phyloP scores from a whole-genome alignment of 2,888 invertebrate species.

The Lepidochitona cinerea region DNA sequence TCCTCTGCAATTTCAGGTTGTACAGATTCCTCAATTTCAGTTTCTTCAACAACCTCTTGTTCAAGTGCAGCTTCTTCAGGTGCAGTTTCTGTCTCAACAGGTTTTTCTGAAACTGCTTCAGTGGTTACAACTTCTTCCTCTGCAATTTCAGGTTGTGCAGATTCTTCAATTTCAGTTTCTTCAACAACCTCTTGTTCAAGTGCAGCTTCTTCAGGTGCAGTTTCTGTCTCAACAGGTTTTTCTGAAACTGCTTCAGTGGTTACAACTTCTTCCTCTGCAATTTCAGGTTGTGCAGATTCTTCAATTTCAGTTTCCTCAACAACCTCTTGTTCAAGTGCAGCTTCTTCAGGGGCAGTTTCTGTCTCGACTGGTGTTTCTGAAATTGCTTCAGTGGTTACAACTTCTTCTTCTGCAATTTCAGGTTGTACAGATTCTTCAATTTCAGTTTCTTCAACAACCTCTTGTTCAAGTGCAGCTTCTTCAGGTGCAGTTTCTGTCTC shows the following conservation, averaged over 20 bases:
- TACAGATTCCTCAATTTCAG: not conserved
- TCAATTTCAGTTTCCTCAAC: not conserved
- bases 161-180: not conserved
- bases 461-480: not conserved
- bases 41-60: not conserved
- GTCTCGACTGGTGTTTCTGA: not conserved
- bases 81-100: not conserved
- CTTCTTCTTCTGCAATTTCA: not conserved
- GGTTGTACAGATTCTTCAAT: not conserved
- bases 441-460: not conserved
- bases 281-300: not conserved
- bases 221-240: not conserved
- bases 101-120: not conserved
- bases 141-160: not conserved
- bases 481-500: not conserved
- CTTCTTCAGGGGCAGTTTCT: not conserved
- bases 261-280: not conserved
- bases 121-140: not conserved
- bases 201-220: not conserved
- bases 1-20: not conserved
- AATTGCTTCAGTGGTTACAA: not conserved
- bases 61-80: not conserved
- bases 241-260: not conserved
- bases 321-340: not conserved
- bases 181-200: not conserved